Evolutionary conservation across 2,113 vertebrate genomes (phyloP).

Genomic region (Prinia subflava): DNA sequence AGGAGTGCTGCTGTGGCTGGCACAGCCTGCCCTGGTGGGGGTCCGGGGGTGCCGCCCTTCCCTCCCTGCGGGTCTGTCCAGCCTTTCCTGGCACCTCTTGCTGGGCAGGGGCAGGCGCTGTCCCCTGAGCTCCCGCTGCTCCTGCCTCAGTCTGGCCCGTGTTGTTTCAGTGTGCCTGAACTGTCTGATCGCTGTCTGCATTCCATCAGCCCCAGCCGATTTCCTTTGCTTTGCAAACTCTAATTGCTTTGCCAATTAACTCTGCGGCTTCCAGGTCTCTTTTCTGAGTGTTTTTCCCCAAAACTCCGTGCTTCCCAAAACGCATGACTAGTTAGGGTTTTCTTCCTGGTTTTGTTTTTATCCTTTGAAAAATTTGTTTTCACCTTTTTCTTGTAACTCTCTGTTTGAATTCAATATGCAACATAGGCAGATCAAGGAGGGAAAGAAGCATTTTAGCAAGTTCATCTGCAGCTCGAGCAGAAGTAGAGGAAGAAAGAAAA

Average conservation of each 20-base stretch:
- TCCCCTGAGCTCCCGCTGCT: neutral
- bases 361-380: neutral
- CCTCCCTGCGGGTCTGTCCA: neutral
- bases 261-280: neutral
- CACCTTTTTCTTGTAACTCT: neutral
- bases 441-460: neutral
- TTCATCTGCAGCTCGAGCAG: neutral
- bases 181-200: conserved; percentile 31
- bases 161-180: conserved; percentile 8
- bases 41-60: fast-evolving
- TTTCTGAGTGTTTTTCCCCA: neutral
- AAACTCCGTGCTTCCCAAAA: neutral
- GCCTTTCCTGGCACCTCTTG: fast-evolving
- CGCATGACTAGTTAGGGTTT: fast-evolving
- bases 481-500: neutral
- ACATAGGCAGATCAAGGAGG: neutral
- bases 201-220: conserved; percentile 3
- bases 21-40: too few species aligned
- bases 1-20: neutral
- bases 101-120: neutral
- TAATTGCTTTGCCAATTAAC: conserved; percentile 17
- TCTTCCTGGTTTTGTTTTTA: neutral
- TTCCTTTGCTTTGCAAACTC: conserved; percentile 9
- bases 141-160: neutral
- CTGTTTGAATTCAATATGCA: neutral